Base-by-base conservation (phyloP, 30 jellyfish, hydroid and myxozoan species). In the Aurelia aurita complex sp. Pacific region DNA sequence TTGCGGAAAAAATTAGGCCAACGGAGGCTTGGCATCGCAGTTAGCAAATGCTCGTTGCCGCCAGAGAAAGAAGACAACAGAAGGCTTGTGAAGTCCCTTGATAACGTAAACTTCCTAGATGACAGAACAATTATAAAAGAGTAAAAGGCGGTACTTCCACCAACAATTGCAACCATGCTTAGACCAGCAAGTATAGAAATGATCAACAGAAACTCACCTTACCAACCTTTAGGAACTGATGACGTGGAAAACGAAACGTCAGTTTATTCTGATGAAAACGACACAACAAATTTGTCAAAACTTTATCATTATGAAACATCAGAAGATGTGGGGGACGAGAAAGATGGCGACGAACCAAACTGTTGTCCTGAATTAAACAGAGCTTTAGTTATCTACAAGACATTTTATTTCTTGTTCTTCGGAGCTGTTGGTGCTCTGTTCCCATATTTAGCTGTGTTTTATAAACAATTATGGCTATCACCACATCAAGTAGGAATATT, bases 351-450 rank as follows among this genome's bases (percentile, higher is more conserved):
- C 40, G 33, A 34, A 51, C 80, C 42, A 62, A 64, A 72, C 6
- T 81, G 97, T 38, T 88, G 97, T 80, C 89, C 86, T 12, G 87
- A 88, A 75, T 35, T 80, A 11, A 88, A 89, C 84, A 88, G 74
- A 57, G 68, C 82, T 10, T 76, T 94, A 19, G 36, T 94, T 19
- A 83, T 80, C 40, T 94, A 94, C 80, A 94, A 94, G 69, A 63
- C 85, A 16, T 94, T 94, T 67, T 94, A 94, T 65, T 89, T 94
- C 67, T 46, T 94, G 72, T 94, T 94, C 69, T 94, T 89, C 64
- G 99, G 99, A 17, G 99, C 99, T 1, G 96, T 94, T 23, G 99
- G 99, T 2, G 95, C 97, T 0, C 89, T 94, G 16, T 94, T 94
- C 68, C 99, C 99, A 4, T 94, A 94, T 76, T 73, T 94, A 42